Evolutionary conservation across 2,888 invertebrate species (phyloP).

Genomic region (Pachliopta kotzebuea): DNA sequence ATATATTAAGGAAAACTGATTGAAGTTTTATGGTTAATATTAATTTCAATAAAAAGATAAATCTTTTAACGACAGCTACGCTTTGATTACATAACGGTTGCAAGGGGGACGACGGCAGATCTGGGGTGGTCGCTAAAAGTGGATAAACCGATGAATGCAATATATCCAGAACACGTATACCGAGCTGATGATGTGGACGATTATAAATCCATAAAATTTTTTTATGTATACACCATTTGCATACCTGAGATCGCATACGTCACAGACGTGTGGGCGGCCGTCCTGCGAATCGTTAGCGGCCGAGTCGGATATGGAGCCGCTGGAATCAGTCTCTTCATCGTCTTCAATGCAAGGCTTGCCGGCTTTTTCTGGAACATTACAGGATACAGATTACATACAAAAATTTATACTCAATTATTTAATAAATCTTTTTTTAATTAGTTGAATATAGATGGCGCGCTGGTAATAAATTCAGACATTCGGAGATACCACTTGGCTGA

Average conservation of each 20-base stretch:
- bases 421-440: no score
- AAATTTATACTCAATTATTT: no score
- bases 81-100: no score
- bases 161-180: neutral
- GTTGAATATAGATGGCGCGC: no score
- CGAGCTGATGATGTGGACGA: neutral
- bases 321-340: slow-evolving; percentile 74
- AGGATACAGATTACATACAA: slow-evolving; percentile 2
- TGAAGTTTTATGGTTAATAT: no score
- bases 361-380: slow-evolving; percentile 46
- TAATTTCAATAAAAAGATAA: no score
- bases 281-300: slow-evolving; percentile 61
- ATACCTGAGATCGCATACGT: slow-evolving; percentile 72
- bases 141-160: neutral
- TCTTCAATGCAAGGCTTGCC: slow-evolving; percentile 58
- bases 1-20: no score
- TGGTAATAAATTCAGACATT: no score
- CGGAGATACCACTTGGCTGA: no score
- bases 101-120: no score
- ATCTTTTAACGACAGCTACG: no score
- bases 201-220: neutral
- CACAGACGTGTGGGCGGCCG: slow-evolving; percentile 69
- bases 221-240: neutral
- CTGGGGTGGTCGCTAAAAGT: no score
- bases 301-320: slow-evolving; percentile 68